These are phyloP conservation scores for Tarsius wallacei DNA, from an alignment of 2,797 vertebrate species.

Conservation along the genomic window DNA sequence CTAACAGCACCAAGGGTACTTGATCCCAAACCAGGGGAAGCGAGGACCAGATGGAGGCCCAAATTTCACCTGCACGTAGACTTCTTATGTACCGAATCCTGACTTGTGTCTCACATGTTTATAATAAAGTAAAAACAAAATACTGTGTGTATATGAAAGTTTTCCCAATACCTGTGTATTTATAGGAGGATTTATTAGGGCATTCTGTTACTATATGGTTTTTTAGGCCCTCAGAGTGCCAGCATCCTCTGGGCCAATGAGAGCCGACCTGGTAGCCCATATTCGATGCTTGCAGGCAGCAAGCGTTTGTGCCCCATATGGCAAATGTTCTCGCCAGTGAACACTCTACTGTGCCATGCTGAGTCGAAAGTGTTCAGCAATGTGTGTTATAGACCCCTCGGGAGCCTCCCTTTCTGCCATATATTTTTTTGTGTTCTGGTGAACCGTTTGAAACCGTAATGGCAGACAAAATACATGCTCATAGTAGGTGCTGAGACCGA, in stretches of 20 bases:
- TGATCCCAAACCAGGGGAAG: too few relatives aligned
- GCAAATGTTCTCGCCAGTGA: constrained; percentile 57
- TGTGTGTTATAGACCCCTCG: not conserved
- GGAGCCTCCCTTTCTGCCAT: constrained; percentile 58
- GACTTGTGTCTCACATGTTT: too few relatives aligned
- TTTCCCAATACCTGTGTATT: not conserved
- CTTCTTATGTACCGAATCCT: too few relatives aligned
- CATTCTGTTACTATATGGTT: not conserved
- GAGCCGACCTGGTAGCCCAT: not conserved
- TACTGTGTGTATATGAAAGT: too few relatives aligned
- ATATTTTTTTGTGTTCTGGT: constrained; percentile 71
- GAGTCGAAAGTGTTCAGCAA: constrained; percentile 41
- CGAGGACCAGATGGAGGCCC: too few relatives aligned
- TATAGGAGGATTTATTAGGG: constrained; percentile 36
- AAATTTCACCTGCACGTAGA: too few relatives aligned
- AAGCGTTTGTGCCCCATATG: constrained; percentile 50
- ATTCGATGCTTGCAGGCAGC: constrained; percentile 21
- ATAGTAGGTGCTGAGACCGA: not conserved
- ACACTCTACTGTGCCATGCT: not conserved
- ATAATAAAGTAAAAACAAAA: too few relatives aligned
- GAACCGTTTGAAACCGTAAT: constrained; percentile 62
- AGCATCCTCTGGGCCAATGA: not conserved
- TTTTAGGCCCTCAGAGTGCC: not conserved
- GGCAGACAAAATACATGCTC: constrained; percentile 30
- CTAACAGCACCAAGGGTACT: too few relatives aligned